A percentile compares a stretch with the other conserved stretches of the same genome.
Evolutionary conservation across 1,140 invertebrate species (phyloP).

Genomic region (Microplitis mediator): DNA sequence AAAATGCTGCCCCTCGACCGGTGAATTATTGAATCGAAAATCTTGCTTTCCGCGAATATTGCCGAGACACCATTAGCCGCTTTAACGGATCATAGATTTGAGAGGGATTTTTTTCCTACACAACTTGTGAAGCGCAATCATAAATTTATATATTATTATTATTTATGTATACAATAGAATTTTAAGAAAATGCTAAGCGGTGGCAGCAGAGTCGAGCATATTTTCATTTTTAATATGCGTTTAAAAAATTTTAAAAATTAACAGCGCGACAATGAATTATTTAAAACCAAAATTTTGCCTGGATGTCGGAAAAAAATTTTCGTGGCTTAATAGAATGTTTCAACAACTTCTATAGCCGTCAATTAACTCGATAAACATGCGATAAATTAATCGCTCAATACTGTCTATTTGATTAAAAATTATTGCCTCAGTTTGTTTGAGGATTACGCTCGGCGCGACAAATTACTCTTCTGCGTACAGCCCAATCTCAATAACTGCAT

Average conservation of each 20-base stretch:
- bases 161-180: neutral
- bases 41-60: slow-evolving; percentile 7
- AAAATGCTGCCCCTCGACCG: slow-evolving; percentile 10
- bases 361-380: slow-evolving; percentile 20
- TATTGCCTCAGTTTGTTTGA: slow-evolving; percentile 44
- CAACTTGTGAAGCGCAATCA: neutral
- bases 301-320: too few relatives aligned
- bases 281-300: too few relatives aligned
- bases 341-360: neutral
- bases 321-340: neutral
- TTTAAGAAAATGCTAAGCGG: too few relatives aligned
- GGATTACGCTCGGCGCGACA: slow-evolving; percentile 40
- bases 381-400: slow-evolving; percentile 44
- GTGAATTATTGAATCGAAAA: slow-evolving; percentile 22
- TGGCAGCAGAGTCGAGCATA: too few relatives aligned
- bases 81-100: slow-evolving; percentile 9
- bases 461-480: slow-evolving; percentile 38
- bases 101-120: neutral
- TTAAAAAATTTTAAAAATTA: too few relatives aligned
- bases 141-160: neutral
- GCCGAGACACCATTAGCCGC: neutral
- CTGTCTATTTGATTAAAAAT: slow-evolving; percentile 48
- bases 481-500: neutral
- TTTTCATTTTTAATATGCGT: too few relatives aligned
- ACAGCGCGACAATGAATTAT: too few relatives aligned